Percentiles rank a stretch among this genome's conserved stretches.
Conservation (phyloP, 2,797 vertebrate genomes). For the Garrulus glandarius region DNA sequence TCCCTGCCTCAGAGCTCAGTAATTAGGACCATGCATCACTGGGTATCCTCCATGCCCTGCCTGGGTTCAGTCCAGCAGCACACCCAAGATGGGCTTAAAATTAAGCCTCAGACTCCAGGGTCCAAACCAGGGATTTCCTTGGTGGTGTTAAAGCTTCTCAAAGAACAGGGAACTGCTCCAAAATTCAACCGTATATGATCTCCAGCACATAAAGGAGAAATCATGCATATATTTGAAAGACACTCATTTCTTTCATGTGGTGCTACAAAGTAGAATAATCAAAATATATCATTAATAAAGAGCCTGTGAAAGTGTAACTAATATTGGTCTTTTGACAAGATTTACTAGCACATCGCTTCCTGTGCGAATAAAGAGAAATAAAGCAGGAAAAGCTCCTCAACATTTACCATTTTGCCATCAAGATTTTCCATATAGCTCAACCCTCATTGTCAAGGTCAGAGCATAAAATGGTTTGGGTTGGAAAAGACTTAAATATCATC, state of each 20-base stretch:
- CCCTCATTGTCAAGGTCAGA: background rate
- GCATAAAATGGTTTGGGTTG: background rate
- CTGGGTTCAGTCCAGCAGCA: background rate
- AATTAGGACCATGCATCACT: background rate
- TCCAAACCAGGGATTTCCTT: background rate
- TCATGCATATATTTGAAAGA: background rate
- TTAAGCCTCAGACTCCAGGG: background rate
- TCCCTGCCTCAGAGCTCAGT: background rate
- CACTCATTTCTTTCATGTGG: background rate
- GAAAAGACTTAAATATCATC: background rate
- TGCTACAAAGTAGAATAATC: background rate
- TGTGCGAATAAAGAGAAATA: background rate
- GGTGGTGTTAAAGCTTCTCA: background rate
- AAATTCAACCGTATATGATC: fast-evolving
- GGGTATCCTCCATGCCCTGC: background rate
- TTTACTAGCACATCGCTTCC: background rate
- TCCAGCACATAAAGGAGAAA: background rate
- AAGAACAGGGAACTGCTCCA: background rate
- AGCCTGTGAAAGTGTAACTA: background rate
- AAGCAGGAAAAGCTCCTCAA: background rate
- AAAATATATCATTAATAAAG: background rate
- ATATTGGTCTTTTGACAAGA: background rate
- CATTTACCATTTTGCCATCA: background rate
- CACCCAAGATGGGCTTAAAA: background rate
- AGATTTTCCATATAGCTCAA: background rate